Conservation (phyloP, 2,888 invertebrate species). For the Ptychoptera contaminata region DNA sequence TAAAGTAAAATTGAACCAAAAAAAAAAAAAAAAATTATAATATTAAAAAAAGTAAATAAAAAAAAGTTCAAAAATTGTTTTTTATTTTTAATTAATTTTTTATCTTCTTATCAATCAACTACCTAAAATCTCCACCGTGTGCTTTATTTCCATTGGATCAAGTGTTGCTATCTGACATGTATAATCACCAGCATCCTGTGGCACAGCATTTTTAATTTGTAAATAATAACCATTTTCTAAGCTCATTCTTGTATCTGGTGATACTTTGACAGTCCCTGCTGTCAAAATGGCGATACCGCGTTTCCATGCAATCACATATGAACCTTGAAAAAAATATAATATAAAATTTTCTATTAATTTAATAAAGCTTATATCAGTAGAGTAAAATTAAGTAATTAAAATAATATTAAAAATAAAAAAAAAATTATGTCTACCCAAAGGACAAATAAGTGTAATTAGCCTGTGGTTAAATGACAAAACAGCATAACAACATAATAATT, state of each 20-base stretch:
- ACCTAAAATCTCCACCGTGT: slow-evolving; percentile 41
- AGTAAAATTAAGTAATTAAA: no score
- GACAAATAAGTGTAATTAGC: no score
- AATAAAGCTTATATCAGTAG: no score
- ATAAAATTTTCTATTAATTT: no score
- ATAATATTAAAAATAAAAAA: no score
- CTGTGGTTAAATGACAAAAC: no score
- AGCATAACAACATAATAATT: no score
- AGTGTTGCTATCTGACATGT: slow-evolving; percentile 41
- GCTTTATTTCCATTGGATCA: slow-evolving; percentile 38
- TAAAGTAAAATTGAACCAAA: slow-evolving; percentile 16
- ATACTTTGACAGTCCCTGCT: slow-evolving; percentile 39
- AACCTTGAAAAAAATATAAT: slow-evolving; percentile 29
- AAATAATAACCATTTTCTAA: slow-evolving; percentile 38
- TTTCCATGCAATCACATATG: slow-evolving; percentile 39
- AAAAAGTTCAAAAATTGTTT: no score
- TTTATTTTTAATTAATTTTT: neutral
- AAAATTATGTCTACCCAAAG: no score
- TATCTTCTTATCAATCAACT: slow-evolving; percentile 16
- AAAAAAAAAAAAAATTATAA: no score
- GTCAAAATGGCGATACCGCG: slow-evolving; percentile 39
- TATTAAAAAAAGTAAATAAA: no score
- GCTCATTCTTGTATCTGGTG: slow-evolving; percentile 36
- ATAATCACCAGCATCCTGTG: slow-evolving; percentile 40
- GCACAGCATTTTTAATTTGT: slow-evolving; percentile 37